Evolutionary conservation across 2,797 vertebrate genomes (phyloP), one percentile per base, ranked within the genome.

Genomic region (Momotus momota): DNA sequence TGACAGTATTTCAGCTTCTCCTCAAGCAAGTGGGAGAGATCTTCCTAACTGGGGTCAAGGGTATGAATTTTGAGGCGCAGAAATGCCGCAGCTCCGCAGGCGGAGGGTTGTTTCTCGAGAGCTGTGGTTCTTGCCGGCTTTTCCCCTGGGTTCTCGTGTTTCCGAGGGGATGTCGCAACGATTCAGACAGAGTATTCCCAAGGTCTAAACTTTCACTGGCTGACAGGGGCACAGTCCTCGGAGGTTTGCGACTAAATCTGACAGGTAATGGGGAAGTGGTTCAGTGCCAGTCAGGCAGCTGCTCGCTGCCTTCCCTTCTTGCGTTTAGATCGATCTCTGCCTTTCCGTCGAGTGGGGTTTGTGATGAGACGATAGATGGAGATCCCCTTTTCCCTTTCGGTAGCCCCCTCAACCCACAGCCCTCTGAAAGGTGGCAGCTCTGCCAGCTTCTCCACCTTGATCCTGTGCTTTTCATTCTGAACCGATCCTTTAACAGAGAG

Each of bases 201-300:
- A 95, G 84, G 58, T 94, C 79, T 96, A 10, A 82, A 58, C 86
- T 94, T 95, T 83, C 78, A 49, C 41, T 82, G 25, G 60, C 71
- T 93, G 71, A 71, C 85, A 41, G 78, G 78, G 64, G n/a, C 72
- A 13, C 3, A 67, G 86, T 93, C 90, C 80, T 87, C 82, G 74
- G 94, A 90, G 93, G 33, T 71, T 75, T 46, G 8, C 22, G 58
- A 72, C 31, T 43, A 75, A 51, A 40, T 57, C 78, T 94, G 86
- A 89, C 94, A 92, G 86, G 93, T 94, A 84, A 25, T 17, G 27
- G 48, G 51, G 70, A 66, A 80, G 49, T n/a, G 83, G 78, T 89
- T 93, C 75, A 8, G 8, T 51, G 91, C 54, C 80, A 71, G 81
- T 65, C 84, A 85, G 74, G 3, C 88, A 65, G 81, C 88, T 87